Percentiles rank a stretch among this genome's conserved stretches.
Conservation (phyloP, 2,888 invertebrate species). For the Euplexia lucipara region DNA sequence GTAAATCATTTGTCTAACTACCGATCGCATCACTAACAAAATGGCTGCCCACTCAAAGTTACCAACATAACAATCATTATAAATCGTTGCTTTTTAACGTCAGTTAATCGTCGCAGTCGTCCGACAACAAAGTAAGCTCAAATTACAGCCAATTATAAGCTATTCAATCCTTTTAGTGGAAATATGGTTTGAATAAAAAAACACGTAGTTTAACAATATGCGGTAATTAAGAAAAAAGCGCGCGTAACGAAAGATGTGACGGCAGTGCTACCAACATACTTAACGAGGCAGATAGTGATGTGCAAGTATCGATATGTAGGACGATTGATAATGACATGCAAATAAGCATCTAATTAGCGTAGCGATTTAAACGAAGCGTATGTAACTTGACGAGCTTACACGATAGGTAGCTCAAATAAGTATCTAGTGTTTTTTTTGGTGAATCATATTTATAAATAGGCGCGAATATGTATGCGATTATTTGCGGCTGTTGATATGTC, state of each 20-base stretch:
- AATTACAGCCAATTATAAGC: constrained; percentile 90
- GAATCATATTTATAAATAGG: constrained; percentile 53
- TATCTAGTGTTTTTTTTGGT: constrained; percentile 39
- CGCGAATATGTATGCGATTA: constrained; percentile 50
- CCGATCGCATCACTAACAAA: constrained; percentile 80
- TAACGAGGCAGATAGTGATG: constrained; percentile 81
- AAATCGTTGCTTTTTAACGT: constrained; percentile 83
- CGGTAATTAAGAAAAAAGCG: constrained; percentile 87
- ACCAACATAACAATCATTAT: constrained; percentile 81
- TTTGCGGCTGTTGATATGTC: constrained; percentile 51
- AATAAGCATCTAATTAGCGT: constrained; percentile 65
- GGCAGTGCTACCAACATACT: constrained; percentile 83
- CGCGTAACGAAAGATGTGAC: constrained; percentile 87
- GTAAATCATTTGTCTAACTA: constrained; percentile 83
- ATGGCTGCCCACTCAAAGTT: constrained; percentile 79
- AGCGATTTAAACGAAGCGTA: constrained; percentile 59
- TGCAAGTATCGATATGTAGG: constrained; percentile 72
- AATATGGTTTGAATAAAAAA: constrained; percentile 80
- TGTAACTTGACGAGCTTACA: constrained; percentile 52
- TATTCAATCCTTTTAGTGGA: constrained; percentile 88
- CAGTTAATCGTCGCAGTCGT: constrained; percentile 82
- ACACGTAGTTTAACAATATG: constrained; percentile 82
- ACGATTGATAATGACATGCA: constrained; percentile 66
- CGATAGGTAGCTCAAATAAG: constrained; percentile 57
- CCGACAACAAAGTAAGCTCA: constrained; percentile 87